Conservation (phyloP, 2,888 invertebrate species). For the Dolichopus griseipennis region DNA sequence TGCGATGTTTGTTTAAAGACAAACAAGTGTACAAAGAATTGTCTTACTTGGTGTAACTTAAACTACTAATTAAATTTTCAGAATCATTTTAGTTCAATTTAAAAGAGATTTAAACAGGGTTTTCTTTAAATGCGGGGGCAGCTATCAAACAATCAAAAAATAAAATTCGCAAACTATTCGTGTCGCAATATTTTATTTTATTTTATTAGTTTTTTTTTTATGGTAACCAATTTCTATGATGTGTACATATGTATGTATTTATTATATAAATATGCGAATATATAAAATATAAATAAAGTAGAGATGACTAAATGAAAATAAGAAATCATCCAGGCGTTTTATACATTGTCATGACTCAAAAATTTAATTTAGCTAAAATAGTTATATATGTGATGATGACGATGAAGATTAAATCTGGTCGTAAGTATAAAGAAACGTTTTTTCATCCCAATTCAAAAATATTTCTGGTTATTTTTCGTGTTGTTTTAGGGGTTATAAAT, state of each 20-base stretch:
- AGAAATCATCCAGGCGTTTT: constrained; percentile 6
- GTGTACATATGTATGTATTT: not conserved
- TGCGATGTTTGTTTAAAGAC: too few species aligned
- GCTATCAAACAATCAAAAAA: too few species aligned
- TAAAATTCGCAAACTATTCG: not conserved
- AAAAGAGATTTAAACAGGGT: too few species aligned
- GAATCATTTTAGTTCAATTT: too few species aligned
- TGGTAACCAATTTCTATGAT: not conserved
- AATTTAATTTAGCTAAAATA: constrained; percentile 6
- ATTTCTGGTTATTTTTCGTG: too few species aligned
- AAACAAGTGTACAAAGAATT: too few species aligned
- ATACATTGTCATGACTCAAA: constrained; percentile 6
- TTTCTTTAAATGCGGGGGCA: too few species aligned
- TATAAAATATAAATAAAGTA: not conserved
- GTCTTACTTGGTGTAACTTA: too few species aligned
- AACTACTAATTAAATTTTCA: too few species aligned
- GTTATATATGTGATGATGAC: not conserved
- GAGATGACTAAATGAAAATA: not conserved
- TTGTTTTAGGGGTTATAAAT: not conserved
- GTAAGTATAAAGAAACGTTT: too few species aligned
- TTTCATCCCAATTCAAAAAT: too few species aligned
- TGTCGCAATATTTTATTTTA: not conserved
- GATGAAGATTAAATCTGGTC: not conserved
- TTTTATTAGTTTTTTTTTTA: not conserved
- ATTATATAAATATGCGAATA: not conserved